Base-by-base conservation (phyloP, 2,797 vertebrate species). In the Acanthopagrus latus region DNA sequence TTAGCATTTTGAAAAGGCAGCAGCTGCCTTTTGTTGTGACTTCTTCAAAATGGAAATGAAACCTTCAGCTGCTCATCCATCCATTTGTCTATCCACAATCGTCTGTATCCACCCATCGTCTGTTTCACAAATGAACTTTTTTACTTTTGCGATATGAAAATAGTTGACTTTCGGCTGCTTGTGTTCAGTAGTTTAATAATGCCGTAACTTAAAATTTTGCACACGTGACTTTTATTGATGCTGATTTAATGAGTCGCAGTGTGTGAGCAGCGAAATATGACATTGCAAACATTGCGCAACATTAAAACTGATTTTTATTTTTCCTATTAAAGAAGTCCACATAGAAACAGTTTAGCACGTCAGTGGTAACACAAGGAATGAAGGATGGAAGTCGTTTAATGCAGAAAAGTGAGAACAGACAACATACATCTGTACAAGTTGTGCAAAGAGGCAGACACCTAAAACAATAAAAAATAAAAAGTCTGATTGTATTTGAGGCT, bases 11-110 rank as follows among this genome's bases (percentile, higher is more conserved):
- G 13, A 59, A 59, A 75, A 80, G 41, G 54, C 27, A 69, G 47
- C 50, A 38, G 41, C 77, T 80, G 60, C 41, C 60, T 83, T 82
- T 75, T 75, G 65, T 64, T 64, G 44, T 52, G 50, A 71, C n/a
- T 74, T 74, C 60, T 81, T 80, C 17, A 50, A 77, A 84, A 82
- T 81, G 29, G 27, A 83, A 88, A 85, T 73, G 62, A 74, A 81
- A 88, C 68, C 23, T 57, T 78, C 38, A 75, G 13, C 76, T 71
- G 59, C 55, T 74, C 57, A 71, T 43, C 60, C 33, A 50, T 56
- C 60, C 51, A 8, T 58, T 52, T 33, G 8, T 60, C 47, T 59
- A 17, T 54, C 38, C 46, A 29, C 14, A 44, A 5, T 7, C 8
- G 21, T 66, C 12, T 64, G 10, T 6, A 16, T 33, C 51, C 50